These are phyloP conservation scores for Philaethria dido DNA, from an alignment of 2,888 invertebrate genomes.

Conservation along the genomic window DNA sequence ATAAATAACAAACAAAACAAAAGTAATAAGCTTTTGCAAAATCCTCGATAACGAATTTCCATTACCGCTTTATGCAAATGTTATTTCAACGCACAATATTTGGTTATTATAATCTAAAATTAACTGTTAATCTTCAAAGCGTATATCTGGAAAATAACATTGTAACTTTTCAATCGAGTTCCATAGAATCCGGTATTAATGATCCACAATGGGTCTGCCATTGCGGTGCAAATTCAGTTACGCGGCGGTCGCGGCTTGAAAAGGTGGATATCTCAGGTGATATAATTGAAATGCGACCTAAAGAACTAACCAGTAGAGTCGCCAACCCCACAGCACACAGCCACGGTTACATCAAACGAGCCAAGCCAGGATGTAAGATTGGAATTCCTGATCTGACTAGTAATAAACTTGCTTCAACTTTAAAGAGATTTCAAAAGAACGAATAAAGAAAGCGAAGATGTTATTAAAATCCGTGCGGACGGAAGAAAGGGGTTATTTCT, in stretches of 20 bases:
- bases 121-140: constrained; percentile 44
- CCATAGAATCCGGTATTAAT: constrained; percentile 53
- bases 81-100: constrained; percentile 33
- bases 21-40: constrained; percentile 13
- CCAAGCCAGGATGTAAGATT: constrained; percentile 79
- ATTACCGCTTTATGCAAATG: constrained; percentile 33
- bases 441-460: constrained; percentile 74
- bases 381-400: constrained; percentile 82
- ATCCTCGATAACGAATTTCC: constrained; percentile 11
- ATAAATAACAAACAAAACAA: constrained; percentile 10
- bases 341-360: constrained; percentile 72
- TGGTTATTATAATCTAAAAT: constrained; percentile 40
- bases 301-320: constrained; percentile 47
- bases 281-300: constrained; percentile 50
- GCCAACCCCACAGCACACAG: constrained; percentile 42
- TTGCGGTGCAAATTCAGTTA: constrained; percentile 55
- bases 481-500: constrained; percentile 66
- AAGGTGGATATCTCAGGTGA: constrained; percentile 38
- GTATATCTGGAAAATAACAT: constrained; percentile 46
- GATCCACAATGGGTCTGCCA: constrained; percentile 52
- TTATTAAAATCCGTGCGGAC: constrained; percentile 72
- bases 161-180: constrained; percentile 48
- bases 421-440: constrained; percentile 76
- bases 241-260: constrained; percentile 42
- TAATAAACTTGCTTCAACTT: constrained; percentile 77